phyloP scores from a whole-genome alignment of 2,113 vertebrate genomes.

The Dryoscopus gambensis region DNA sequence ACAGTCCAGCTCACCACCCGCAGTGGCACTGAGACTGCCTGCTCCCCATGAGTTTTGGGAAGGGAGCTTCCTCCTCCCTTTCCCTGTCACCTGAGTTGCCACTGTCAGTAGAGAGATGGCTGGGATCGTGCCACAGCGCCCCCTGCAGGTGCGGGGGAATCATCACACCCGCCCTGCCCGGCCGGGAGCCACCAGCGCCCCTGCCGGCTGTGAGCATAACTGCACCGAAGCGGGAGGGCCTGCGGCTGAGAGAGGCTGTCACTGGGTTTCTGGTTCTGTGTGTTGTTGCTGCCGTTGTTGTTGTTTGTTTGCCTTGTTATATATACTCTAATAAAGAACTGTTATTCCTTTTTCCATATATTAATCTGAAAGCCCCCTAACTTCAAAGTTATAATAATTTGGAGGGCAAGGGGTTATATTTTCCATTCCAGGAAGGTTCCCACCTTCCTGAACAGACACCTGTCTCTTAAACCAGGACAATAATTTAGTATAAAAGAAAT shows the following conservation, averaged over 20 bases:
- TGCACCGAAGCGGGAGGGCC: background rate
- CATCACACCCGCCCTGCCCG: background rate
- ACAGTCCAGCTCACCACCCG: fast-evolving
- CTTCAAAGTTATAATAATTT: background rate
- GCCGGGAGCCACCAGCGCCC: background rate
- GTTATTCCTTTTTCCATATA: background rate
- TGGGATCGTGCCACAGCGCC: background rate
- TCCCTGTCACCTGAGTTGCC: background rate
- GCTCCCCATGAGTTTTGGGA: background rate
- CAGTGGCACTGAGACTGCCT: background rate
- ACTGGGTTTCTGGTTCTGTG: background rate
- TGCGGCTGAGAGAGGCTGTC: background rate
- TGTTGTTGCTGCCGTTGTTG: fast-evolving
- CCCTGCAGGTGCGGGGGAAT: background rate
- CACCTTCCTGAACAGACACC: no score
- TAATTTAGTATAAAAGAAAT: background rate
- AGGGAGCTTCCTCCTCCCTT: background rate
- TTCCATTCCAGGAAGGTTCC: background rate
- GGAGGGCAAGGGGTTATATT: background rate
- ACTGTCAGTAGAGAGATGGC: background rate
- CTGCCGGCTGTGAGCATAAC: background rate
- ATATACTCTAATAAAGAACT: background rate
- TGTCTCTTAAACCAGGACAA: background rate
- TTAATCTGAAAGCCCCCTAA: background rate
- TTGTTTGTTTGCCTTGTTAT: background rate